Evolutionary conservation across 2,888 invertebrate genomes (phyloP).

Genomic region (Gryllus longicercus): DNA sequence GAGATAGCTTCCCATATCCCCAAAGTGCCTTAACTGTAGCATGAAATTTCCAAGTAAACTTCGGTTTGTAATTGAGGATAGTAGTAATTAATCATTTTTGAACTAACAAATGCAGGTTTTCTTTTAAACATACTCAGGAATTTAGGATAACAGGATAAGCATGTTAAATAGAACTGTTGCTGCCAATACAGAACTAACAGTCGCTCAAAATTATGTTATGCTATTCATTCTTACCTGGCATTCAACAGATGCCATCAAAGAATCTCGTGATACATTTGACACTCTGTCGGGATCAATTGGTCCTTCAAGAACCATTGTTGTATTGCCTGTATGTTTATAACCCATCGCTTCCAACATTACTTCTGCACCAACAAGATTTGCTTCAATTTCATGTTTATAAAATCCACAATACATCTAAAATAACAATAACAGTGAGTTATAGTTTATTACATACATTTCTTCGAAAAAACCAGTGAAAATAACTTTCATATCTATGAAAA

Average conservation of each 20-base stretch:
- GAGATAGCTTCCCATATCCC: too few species aligned
- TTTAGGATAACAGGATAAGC: not conserved
- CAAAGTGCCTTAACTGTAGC: too few species aligned
- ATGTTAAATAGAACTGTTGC: not conserved
- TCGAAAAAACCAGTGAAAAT: constrained; percentile 18
- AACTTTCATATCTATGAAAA: not conserved
- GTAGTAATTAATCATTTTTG: too few species aligned
- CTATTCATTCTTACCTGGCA: constrained; percentile 61
- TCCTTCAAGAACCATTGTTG: constrained; percentile 56
- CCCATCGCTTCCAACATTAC: constrained; percentile 78
- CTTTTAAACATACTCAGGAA: not conserved
- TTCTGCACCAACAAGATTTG: constrained; percentile 74
- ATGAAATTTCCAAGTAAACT: too few species aligned
- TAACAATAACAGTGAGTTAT: constrained; percentile 25
- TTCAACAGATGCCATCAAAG: constrained; percentile 81
- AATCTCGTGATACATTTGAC: constrained; percentile 75
- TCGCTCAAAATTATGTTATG: too few species aligned
- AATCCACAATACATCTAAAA: constrained; percentile 78
- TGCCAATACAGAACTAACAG: too few species aligned
- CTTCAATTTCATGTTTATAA: constrained; percentile 82
- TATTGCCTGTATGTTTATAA: constrained; percentile 58
- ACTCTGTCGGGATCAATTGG: constrained; percentile 80
- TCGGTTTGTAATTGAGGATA: too few species aligned
- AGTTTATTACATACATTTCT: not conserved
- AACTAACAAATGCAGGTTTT: too few species aligned